Conservation (phyloP, 2,888 invertebrate species). For the Mesorhabditis spiculigera region DNA sequence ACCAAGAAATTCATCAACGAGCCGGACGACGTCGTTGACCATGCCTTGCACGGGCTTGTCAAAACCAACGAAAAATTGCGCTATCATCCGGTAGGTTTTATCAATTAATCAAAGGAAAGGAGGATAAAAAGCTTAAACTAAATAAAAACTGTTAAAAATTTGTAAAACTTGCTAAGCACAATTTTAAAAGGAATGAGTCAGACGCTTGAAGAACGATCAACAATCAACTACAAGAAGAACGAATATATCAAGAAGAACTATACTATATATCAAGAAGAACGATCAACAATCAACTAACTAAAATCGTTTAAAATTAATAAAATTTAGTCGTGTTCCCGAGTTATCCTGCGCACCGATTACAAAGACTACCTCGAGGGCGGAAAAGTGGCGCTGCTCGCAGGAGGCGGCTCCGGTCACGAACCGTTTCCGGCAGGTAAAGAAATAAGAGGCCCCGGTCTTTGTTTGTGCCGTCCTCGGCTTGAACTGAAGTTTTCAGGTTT, state of each 20-base stretch:
- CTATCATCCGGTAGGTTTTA: conserved; percentile 25
- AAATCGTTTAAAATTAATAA: background rate
- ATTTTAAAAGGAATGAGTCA: too few species aligned
- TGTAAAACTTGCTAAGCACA: too few species aligned
- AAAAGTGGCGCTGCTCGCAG: conserved; percentile 59
- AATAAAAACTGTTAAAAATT: too few species aligned
- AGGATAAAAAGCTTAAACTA: too few species aligned
- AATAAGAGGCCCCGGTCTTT: conserved; percentile 8
- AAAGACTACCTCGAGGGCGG: conserved; percentile 4
- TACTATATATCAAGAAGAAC: too few species aligned
- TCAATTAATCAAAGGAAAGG: background rate
- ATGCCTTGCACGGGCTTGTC: conserved; percentile 38
- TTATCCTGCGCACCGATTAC: conserved; percentile 56
- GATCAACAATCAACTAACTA: too few species aligned
- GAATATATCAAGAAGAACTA: too few species aligned
- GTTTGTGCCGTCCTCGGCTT: background rate
- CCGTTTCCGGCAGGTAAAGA: conserved; percentile 64
- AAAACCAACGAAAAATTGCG: conserved; percentile 19
- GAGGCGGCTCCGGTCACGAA: conserved; percentile 82
- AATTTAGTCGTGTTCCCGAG: conserved; percentile 22
- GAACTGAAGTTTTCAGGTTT: conserved; percentile 63
- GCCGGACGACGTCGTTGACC: conserved; percentile 35
- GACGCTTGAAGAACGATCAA: too few species aligned
- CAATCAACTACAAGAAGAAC: too few species aligned
- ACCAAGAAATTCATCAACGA: conserved; percentile 47